Base-by-base conservation (phyloP, 1,140 invertebrate genomes). In the Pomacea maculata region DNA sequence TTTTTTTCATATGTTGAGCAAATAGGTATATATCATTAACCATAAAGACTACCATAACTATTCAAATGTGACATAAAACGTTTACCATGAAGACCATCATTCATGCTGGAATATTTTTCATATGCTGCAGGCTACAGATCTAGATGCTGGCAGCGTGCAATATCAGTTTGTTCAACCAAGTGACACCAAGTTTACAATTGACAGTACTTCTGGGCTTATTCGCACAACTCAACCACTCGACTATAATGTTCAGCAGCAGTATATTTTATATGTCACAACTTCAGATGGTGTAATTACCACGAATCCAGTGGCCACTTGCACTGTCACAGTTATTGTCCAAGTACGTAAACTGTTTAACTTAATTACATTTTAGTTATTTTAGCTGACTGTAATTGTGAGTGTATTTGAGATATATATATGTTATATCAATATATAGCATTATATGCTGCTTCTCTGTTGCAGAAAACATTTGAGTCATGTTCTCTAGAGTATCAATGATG, bases 231-330 rank as follows among this genome's bases (percentile, higher is more conserved):
- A 52, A 21, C 12, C 14, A 7, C 19, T 77, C 3, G 45, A 67
- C 11, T 77, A 68, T 29, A 68, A 77, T 34, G 34, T 52, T 1
- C 14, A 77, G 75, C 64, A 77, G 9, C 14, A n/a, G 17, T 77
- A 77, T 63, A 77, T 54, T 65, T 77, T 77, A 17, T 45, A 54
- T 12, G 75, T 77, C 29, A 77, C 75, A n/a, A 77, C 75, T 12
- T 52, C 75, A 65, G 75, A 77, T 77, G 75, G 64, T 52, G 64
- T 14, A 19, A 54, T 8, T 21, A 34, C 64, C 14, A 52, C 19
- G 1, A 2, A 19, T 8, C 34, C 17, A 21, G n/a, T 65, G 19
- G 19, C 64, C 21, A 52, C 75, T 2, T 29, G 61, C 52, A 77
- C 75, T 7, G 75, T 77, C 63, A 77, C 75, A 15, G 75, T 77